These are phyloP conservation scores for Rhagophthalmus giganteus DNA, from an alignment of 2,888 invertebrate genomes.

Conservation along the genomic window DNA sequence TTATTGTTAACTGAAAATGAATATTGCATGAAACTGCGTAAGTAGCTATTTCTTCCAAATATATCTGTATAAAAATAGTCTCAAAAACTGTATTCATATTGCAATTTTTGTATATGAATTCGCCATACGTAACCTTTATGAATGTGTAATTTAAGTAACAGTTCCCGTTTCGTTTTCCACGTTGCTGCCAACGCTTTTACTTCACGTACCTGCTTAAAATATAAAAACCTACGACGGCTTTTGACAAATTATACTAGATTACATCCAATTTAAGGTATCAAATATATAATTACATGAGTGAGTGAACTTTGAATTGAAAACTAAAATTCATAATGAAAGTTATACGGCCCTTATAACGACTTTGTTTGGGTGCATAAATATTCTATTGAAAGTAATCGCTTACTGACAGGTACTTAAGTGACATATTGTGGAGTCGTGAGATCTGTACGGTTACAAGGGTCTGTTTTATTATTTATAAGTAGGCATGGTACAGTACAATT, in stretches of 20 bases:
- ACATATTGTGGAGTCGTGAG: conserved; percentile 29
- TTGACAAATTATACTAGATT: conserved; percentile 29
- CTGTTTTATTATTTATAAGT: conserved; percentile 14
- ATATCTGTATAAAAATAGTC: too few relatives aligned
- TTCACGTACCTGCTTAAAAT: conserved; percentile 18
- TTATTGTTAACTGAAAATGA: too few relatives aligned
- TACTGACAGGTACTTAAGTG: conserved; percentile 31
- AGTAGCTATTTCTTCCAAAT: too few relatives aligned
- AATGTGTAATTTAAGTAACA: too few relatives aligned
- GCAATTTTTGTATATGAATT: too few relatives aligned
- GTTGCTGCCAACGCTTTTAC: too few relatives aligned
- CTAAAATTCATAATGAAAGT: conserved; percentile 26
- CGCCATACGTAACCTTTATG: too few relatives aligned
- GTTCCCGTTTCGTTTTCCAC: too few relatives aligned
- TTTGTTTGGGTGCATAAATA: conserved; percentile 31
- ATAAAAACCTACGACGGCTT: conserved; percentile 16
- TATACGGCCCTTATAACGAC: conserved; percentile 28
- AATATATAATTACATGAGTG: conserved; percentile 33
- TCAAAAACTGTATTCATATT: too few relatives aligned
- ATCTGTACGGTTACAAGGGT: conserved; percentile 23
- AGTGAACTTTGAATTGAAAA: conserved; percentile 31
- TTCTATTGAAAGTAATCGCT: conserved; percentile 28
- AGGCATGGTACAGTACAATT: neutral
- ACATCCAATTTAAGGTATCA: conserved; percentile 27
- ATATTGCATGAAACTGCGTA: too few relatives aligned